phyloP scores from a whole-genome alignment of 2,797 vertebrate genomes.

The Catostomus latipinnis region DNA sequence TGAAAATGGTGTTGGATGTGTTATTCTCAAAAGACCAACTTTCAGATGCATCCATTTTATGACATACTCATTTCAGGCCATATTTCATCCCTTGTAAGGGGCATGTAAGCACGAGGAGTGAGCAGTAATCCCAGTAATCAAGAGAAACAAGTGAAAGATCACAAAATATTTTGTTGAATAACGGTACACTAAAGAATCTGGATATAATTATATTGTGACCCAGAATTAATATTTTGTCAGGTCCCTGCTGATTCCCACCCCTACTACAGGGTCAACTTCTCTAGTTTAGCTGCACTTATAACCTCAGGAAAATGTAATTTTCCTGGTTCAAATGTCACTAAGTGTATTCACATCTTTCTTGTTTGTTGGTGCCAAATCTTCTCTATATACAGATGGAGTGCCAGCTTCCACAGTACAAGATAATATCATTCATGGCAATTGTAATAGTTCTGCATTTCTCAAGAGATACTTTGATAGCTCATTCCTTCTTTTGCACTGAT shows the following conservation, averaged over 20 bases:
- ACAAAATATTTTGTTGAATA: too few relatives aligned
- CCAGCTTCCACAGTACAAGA: slow-evolving; percentile 30
- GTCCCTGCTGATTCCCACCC: too few relatives aligned
- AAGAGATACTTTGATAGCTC: slow-evolving; percentile 20
- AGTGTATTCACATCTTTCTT: slow-evolving; percentile 8
- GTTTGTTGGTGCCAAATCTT: slow-evolving; percentile 19
- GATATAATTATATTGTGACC: too few relatives aligned
- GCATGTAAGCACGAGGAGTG: background rate
- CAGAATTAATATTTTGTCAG: too few relatives aligned
- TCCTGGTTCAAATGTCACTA: background rate
- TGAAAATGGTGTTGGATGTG: background rate
- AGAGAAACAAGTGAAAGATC: too few relatives aligned
- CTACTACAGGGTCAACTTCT: background rate
- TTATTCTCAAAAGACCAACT: background rate
- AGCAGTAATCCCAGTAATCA: slow-evolving; percentile 43
- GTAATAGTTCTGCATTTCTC: slow-evolving; percentile 26
- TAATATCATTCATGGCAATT: slow-evolving; percentile 29
- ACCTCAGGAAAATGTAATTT: slow-evolving; percentile 14
- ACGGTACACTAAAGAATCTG: too few relatives aligned
- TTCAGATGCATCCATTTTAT: background rate
- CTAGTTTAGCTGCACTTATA: background rate
- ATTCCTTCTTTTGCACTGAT: slow-evolving; percentile 21
- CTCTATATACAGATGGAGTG: slow-evolving; percentile 1
- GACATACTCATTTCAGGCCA: background rate
- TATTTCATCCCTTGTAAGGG: slow-evolving; percentile 1